Conservation (phyloP, 2,113 vertebrate species). For the Anguilla rostrata region DNA sequence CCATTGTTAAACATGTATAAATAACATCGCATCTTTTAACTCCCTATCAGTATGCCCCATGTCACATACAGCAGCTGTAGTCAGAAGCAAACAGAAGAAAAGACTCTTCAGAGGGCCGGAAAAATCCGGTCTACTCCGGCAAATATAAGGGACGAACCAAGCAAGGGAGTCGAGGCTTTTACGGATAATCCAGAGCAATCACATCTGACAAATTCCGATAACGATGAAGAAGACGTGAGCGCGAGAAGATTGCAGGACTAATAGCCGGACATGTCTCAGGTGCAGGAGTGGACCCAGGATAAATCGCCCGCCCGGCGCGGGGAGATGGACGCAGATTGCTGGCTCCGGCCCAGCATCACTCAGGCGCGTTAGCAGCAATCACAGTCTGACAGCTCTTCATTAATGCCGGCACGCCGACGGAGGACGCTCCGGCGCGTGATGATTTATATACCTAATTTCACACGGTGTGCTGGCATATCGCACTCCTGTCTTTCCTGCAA, state of each 20-base stretch:
- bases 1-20: too few species aligned
- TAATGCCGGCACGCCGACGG: not conserved
- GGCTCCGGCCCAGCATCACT: not conserved
- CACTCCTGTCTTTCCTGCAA: not conserved
- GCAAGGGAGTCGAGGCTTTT: not conserved
- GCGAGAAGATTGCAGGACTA: not conserved
- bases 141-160: not conserved
- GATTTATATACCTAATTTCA: not conserved
- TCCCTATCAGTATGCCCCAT: too few species aligned
- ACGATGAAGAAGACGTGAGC: not conserved
- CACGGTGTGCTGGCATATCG: not conserved
- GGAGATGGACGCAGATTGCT: not conserved
- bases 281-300: not conserved
- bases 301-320: not conserved
- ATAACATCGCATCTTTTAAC: too few species aligned
- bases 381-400: constrained; percentile 3
- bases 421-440: not conserved
- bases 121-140: too few species aligned
- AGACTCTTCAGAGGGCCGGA: too few species aligned
- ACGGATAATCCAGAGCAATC: not conserved
- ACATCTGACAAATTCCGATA: not conserved
- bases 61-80: too few species aligned
- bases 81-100: too few species aligned
- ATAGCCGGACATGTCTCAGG: not conserved
- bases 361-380: not conserved